Percentiles rank a stretch among this genome's conserved stretches.
phyloP scores from a whole-genome alignment of 2,113 vertebrate genomes.

The Malurus alboscapulatus region DNA sequence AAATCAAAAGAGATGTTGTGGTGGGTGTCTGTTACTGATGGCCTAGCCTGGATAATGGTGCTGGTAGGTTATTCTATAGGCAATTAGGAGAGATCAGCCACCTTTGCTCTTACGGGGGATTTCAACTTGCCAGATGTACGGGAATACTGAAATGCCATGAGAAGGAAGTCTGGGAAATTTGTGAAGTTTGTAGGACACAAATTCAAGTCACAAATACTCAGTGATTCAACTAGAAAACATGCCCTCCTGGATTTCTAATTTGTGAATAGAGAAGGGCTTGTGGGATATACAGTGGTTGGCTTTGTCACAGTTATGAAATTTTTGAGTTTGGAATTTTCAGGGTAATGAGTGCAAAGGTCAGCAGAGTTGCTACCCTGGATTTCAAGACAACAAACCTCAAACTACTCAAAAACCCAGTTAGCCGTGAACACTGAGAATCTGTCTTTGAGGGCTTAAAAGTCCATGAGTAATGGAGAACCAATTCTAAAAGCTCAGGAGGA shows the following conservation, averaged over 20 bases:
- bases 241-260: background rate
- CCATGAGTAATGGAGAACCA: background rate
- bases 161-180: background rate
- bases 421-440: background rate
- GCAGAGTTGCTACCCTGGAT: background rate
- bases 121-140: background rate
- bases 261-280: background rate
- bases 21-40: too few species aligned
- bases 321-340: background rate
- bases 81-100: background rate
- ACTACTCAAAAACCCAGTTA: background rate
- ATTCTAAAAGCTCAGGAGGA: background rate
- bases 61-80: background rate
- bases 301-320: background rate
- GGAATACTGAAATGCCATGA: background rate
- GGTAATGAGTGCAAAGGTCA: background rate
- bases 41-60: background rate
- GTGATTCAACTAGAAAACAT: background rate
- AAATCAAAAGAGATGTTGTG: background rate
- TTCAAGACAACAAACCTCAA: background rate
- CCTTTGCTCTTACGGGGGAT: background rate
- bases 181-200: background rate
- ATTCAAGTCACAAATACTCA: background rate
- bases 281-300: background rate
- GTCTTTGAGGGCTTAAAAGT: background rate